Evolutionary conservation across 1,140 invertebrate species (phyloP).

Genomic region (Trachymyrmex septentrionalis): DNA sequence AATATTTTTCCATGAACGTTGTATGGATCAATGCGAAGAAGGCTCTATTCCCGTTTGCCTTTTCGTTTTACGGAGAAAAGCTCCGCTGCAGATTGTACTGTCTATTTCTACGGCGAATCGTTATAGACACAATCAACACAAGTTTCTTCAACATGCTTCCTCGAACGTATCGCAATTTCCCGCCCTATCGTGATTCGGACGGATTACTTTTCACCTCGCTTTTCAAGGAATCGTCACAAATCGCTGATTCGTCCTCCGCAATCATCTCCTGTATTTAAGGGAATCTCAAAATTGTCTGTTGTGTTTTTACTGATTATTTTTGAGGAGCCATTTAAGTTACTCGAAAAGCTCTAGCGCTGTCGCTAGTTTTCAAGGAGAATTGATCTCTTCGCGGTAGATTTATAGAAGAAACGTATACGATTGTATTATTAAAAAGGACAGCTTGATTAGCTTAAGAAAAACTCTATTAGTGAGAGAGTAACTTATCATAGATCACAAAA

Average conservation of each 20-base stretch:
- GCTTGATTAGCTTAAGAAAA: not conserved
- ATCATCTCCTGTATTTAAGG: not conserved
- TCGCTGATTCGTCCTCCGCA: constrained; percentile 18
- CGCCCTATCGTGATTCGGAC: constrained; percentile 23
- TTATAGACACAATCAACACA: constrained; percentile 36
- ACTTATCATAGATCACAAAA: not conserved
- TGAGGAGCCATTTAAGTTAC: not conserved
- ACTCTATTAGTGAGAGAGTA: not conserved
- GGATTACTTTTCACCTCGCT: constrained; percentile 40
- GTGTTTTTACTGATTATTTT: too few relatives aligned
- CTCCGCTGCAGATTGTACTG: not conserved
- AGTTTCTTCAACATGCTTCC: constrained; percentile 28
- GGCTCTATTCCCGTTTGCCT: not conserved
- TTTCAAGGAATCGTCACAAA: constrained; percentile 2
- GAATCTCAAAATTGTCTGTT: too few relatives aligned
- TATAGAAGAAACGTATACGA: not conserved
- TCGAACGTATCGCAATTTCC: constrained; percentile 47
- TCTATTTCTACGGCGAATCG: not conserved
- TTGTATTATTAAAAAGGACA: not conserved
- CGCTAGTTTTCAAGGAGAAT: not conserved
- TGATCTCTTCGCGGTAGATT: not conserved
- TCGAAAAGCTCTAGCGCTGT: not conserved
- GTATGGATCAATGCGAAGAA: not conserved
- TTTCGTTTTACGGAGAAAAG: constrained; percentile 28
- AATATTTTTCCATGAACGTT: constrained; percentile 29